phyloP scores from a whole-genome alignment of 2,113 vertebrate species.

The Lasiurus cinereus region DNA sequence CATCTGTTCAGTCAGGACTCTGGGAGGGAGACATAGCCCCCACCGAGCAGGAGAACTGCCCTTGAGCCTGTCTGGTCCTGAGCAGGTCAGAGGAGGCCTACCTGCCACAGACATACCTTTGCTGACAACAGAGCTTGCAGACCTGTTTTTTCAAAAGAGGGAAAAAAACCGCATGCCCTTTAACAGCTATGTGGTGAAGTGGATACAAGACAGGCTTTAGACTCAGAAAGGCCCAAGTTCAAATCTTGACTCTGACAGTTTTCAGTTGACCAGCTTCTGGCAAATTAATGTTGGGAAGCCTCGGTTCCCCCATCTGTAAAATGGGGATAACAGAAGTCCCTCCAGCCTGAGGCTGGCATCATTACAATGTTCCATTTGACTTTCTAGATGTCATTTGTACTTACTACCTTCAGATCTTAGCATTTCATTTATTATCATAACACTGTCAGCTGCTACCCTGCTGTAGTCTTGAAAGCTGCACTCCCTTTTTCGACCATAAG shows the following conservation, averaged over 20 bases:
- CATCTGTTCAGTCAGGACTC: not conserved
- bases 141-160: not conserved
- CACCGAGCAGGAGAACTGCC: not conserved
- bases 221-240: not conserved
- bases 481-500: not conserved
- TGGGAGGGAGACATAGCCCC: not conserved
- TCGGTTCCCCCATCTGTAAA: not conserved
- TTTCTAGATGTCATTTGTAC: not conserved
- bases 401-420: not conserved
- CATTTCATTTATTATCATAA: not conserved
- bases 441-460: not conserved
- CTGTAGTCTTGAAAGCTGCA: not conserved
- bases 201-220: not conserved
- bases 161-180: not conserved
- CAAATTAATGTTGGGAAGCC: not conserved
- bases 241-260: not conserved
- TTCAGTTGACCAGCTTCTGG: not conserved
- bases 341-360: not conserved
- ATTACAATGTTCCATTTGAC: accelerated
- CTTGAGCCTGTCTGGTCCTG: not conserved
- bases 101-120: not conserved
- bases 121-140: not conserved
- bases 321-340: not conserved
- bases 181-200: not conserved
- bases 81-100: not conserved